Conservation (phyloP, 2,888 invertebrate genomes). For the Hirtodrosophila confusa region DNA sequence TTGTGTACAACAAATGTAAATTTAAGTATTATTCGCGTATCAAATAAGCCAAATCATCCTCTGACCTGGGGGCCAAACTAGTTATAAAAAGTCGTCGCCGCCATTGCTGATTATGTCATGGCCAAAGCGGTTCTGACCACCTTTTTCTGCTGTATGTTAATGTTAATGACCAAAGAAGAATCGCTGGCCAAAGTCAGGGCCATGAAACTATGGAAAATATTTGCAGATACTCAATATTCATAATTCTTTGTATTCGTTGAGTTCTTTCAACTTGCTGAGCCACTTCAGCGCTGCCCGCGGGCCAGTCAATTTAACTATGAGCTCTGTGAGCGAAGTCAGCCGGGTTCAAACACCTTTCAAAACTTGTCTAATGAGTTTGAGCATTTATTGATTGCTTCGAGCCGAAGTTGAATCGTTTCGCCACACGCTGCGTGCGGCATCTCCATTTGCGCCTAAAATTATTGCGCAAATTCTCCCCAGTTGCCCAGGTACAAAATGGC, state of each 20-base stretch:
- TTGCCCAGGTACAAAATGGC: constrained; percentile 11
- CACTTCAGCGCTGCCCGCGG: constrained; percentile 50
- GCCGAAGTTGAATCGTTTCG: constrained; percentile 29
- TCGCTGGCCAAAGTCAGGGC: constrained; percentile 57
- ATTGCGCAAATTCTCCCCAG: constrained; percentile 39
- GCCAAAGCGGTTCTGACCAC: constrained; percentile 27
- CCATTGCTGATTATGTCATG: constrained; percentile 63
- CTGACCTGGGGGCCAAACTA: constrained; percentile 66
- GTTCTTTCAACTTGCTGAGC: constrained; percentile 60
- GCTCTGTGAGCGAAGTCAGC: constrained; percentile 12
- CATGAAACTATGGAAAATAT: constrained; percentile 17
- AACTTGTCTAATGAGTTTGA: constrained; percentile 70
- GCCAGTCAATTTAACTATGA: constrained; percentile 32
- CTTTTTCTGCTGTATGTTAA: constrained; percentile 7
- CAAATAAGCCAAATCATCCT: constrained; percentile 67
- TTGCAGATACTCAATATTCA: constrained; percentile 35
- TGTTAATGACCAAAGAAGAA: constrained; percentile 50
- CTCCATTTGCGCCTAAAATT: constrained; percentile 21
- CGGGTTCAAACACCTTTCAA: constrained; percentile 75
- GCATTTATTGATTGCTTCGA: constrained; percentile 55
- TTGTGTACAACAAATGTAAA: constrained; percentile 37
- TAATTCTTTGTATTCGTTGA: constrained; percentile 27
- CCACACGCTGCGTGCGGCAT: constrained; percentile 42
- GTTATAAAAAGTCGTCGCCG: constrained; percentile 52
- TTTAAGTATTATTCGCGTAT: constrained; percentile 45